Percentiles rank a stretch among this genome's conserved stretches.
phyloP scores from a whole-genome alignment of 2,113 vertebrate genomes.

The Opisthocomus hoazin region DNA sequence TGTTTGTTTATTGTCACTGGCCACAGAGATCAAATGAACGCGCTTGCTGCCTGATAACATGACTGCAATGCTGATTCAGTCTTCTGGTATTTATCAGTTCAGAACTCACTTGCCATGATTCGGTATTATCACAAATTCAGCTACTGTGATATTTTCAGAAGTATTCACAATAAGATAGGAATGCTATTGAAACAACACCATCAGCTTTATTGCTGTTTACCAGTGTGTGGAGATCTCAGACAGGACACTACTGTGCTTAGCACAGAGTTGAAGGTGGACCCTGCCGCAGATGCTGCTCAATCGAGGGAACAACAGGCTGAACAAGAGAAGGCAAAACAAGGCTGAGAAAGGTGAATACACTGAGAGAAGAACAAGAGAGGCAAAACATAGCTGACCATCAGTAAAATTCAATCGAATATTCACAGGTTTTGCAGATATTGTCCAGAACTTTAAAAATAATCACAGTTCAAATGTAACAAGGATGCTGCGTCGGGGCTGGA shows the following conservation, averaged over 20 bases:
- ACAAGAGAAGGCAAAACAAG: background rate
- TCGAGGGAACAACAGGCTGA: background rate
- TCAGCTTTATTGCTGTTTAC: background rate
- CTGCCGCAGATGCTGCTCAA: background rate
- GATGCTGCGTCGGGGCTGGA: background rate
- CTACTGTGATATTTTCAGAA: background rate
- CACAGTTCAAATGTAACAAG: background rate
- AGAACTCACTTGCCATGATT: background rate
- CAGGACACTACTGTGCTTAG: background rate
- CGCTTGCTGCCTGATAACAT: background rate
- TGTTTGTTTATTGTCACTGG: background rate
- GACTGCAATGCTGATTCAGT: background rate
- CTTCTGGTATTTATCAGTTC: background rate
- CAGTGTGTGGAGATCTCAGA: background rate
- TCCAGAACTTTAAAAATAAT: background rate
- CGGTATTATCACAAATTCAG: background rate
- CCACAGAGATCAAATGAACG: background rate
- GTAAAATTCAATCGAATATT: rapidly evolving
- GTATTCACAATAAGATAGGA: background rate
- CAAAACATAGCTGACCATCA: background rate
- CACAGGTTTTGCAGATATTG: background rate
- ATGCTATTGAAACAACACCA: background rate
- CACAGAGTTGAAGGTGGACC: background rate
- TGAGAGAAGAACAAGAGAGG: background rate
- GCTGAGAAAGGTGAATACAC: background rate